Base-by-base conservation (phyloP, 2,113 vertebrate genomes). In the Pantherophis guttatus region DNA sequence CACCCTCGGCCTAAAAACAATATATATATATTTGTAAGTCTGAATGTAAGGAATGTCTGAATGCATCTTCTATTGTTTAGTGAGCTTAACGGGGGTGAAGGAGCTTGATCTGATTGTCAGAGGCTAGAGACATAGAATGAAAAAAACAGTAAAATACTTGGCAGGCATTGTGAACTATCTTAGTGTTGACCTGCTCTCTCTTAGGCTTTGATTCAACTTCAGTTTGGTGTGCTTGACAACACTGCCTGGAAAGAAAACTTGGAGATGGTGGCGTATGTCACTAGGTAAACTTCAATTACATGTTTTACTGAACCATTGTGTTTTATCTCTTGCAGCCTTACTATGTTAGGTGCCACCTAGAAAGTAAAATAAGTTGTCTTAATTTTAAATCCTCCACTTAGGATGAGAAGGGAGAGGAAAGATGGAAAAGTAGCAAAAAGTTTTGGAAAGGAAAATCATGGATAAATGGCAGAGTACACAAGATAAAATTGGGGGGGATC, bases 131-230 rank as follows among this genome's bases (percentile, higher is more conserved):
- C n/a, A 5, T 65, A 81, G 70, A 39, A 39, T 23, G 33, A 26
- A n/a, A 11, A n/a, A 54, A n/a, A 39, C n/a, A n/a, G 44, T 19
- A 39, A 57, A 19, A 54, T 11, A 3, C 13, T 11, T 15, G 53
- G 65, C 21, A 44, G 3, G 1, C 10, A 7, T 48, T 13, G 9
- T 23, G 52, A 48, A 81, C n/a, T 55, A 5, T 39, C 54, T 88
- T 11, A 75, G 11, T 92, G 53, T 8, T 88, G n/a, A 8, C 33
- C 50, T 88, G 3, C 33, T 53, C 29, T 53, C 33, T 39, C 44
- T 65, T 89, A 93, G 92, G 57, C 57, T 90, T 33, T 90, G 81
- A 93, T 93, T 8, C 75, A 93, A 21, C 81, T 93, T 50, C 8
- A 33, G 17, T 93, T 90, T 90, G 48, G 85, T 26, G 53, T 86